Evolutionary conservation across 2,888 invertebrate genomes (phyloP).

Genomic region (Lithosia quadra): DNA sequence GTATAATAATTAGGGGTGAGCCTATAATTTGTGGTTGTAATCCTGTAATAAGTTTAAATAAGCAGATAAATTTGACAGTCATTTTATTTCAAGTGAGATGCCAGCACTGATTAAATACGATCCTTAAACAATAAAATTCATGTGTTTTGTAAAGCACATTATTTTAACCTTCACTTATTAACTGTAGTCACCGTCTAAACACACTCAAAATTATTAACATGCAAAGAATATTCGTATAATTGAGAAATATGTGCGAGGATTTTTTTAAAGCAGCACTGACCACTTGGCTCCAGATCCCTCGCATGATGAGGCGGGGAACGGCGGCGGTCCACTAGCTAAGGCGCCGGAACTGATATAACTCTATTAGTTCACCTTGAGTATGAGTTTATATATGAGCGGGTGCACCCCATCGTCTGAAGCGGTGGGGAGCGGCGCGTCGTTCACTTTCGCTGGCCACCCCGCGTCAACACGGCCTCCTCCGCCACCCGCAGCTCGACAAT

Average conservation of each 20-base stretch:
- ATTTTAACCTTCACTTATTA: conserved; percentile 7
- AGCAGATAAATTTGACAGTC: not conserved
- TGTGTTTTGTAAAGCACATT: not conserved
- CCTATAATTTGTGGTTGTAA: not conserved
- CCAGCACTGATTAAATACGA: too few relatives aligned
- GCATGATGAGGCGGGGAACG: conserved; percentile 85
- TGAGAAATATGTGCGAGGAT: conserved; percentile 12
- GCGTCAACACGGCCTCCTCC: conserved; percentile 28
- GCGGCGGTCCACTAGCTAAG: conserved; percentile 73
- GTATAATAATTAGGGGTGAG: too few relatives aligned
- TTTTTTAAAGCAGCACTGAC: conserved; percentile 78
- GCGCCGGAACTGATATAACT: conserved; percentile 78
- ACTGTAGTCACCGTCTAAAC: not conserved
- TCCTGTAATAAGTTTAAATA: not conserved
- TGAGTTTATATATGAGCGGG: conserved; percentile 73
- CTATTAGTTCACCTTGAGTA: conserved; percentile 70
- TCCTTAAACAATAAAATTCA: not conserved
- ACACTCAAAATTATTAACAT: conserved; percentile 2
- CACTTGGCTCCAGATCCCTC: conserved; percentile 88
- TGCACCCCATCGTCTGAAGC: conserved; percentile 65
- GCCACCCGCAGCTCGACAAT: conserved; percentile 13
- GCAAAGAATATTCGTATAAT: not conserved
- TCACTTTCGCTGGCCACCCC: conserved; percentile 75
- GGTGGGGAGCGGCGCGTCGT: conserved; percentile 64
- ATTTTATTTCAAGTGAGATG: not conserved